Conservation (phyloP, 2,797 vertebrate species). For the Esox lucius region DNA sequence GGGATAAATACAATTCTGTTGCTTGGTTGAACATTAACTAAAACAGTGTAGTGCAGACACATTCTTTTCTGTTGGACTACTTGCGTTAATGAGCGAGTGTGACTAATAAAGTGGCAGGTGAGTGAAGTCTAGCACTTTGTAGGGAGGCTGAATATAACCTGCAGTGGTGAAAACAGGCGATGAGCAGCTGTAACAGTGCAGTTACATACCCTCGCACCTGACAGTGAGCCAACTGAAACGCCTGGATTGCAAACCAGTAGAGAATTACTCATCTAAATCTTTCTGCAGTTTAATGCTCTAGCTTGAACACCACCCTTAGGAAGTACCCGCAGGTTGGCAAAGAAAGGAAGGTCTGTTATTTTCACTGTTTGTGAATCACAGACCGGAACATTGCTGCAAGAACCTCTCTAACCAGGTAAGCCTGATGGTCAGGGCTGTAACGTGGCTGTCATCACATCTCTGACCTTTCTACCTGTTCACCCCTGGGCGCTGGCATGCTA, state of each 20-base stretch:
- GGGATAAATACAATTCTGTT: too few species aligned
- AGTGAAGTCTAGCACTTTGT: too few species aligned
- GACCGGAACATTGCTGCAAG: background rate
- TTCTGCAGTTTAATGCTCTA: background rate
- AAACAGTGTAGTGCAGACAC: too few species aligned
- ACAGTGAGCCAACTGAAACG: background rate
- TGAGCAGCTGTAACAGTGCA: background rate
- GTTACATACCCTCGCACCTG: background rate
- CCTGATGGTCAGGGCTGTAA: background rate
- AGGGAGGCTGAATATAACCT: background rate
- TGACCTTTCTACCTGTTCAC: too few species aligned
- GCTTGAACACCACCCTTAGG: background rate
- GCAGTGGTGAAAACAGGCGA: background rate
- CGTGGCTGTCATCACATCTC: background rate
- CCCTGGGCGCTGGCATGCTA: too few species aligned
- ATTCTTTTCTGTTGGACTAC: too few species aligned
- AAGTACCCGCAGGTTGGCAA: background rate
- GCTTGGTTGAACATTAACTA: too few species aligned
- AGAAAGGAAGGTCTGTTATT: slow-evolving; percentile 6
- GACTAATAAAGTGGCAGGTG: too few species aligned
- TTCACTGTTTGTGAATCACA: slow-evolving; percentile 17
- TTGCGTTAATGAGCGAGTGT: too few species aligned
- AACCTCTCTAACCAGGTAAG: background rate
- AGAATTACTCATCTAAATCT: background rate
- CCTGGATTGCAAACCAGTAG: background rate